Percentiles rank a stretch among this genome's conserved stretches.
Evolutionary conservation across 2,888 invertebrate genomes (phyloP).

Genomic region (Aporophyla nigra): DNA sequence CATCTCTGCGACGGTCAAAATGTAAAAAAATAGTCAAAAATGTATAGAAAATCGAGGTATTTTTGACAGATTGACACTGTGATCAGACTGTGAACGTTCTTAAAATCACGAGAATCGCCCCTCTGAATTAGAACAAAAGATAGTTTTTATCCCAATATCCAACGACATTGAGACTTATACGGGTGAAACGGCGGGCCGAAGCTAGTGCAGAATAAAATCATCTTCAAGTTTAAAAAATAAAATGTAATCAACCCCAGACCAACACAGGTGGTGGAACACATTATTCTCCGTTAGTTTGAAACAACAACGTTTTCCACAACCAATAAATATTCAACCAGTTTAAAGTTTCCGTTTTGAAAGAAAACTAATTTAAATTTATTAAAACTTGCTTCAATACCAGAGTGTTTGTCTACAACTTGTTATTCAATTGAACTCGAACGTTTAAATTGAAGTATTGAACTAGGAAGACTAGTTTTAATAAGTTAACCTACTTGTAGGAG

Average conservation of each 20-base stretch:
- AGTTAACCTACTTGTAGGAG: too few relatives aligned
- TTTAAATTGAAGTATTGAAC: neutral
- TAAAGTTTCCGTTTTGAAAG: slow-evolving; percentile 15
- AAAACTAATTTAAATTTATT: slow-evolving; percentile 51
- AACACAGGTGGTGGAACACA: neutral
- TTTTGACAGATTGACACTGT: too few relatives aligned
- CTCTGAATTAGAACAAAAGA: too few relatives aligned
- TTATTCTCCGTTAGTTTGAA: slow-evolving; percentile 10
- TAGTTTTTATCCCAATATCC: too few relatives aligned
- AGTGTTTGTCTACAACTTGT: slow-evolving; percentile 14
- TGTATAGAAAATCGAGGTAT: too few relatives aligned
- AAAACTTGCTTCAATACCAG: slow-evolving; percentile 17
- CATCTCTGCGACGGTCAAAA: too few relatives aligned
- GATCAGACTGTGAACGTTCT: too few relatives aligned
- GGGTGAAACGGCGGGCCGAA: neutral
- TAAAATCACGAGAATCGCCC: too few relatives aligned
- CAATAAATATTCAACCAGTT: slow-evolving; percentile 15
- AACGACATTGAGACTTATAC: too few relatives aligned
- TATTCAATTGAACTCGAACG: slow-evolving; percentile 8
- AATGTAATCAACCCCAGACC: neutral
- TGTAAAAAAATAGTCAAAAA: too few relatives aligned
- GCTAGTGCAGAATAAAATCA: neutral
- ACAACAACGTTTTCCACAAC: neutral
- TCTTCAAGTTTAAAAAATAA: neutral
- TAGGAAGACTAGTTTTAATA: slow-evolving; percentile 1